Evolutionary conservation across 2,797 vertebrate genomes (phyloP), one percentile per base, ranked within the genome.

Genomic region (Myoxocephalus aenaeus): DNA sequence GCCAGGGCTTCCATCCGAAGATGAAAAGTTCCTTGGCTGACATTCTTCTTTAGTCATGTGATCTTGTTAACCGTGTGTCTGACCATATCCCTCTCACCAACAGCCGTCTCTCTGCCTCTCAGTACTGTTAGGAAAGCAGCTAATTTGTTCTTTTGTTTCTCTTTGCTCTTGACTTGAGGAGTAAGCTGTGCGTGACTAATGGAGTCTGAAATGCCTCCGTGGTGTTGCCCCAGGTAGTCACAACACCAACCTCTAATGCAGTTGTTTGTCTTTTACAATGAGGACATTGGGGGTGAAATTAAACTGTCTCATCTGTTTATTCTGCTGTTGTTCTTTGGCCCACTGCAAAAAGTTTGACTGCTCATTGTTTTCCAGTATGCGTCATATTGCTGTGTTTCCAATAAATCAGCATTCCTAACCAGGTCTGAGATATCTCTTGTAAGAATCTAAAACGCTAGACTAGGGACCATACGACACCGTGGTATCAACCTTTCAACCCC

Each of bases 171-270:
- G 40, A 65, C 56, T 69, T 15, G 14, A 15, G 51, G 22, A 38
- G 4, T 50, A 44, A 69, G 59, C 40, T 51, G n/a, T 51, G 32
- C 58, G 72, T 59, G 46, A 63, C 56, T 70, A 74, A 73, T 77
- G 40, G 48, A 51, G 51, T 57, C 54, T 40, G 40, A 64, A 62
- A 59, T 69, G 51, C 32, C 58, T 5, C 36, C 15, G 65, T 46
- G 36, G 32, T 25, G 59, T 57, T 68, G 38, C 72, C 67, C 12
- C 12, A 44, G 50, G 61, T 58, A 22, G 44, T 58, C 44, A 2
- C 42, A 62, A 50, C 54, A 54, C 13, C 25, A 72, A 17, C 54
- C 44, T 72, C 25, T 27, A n/a, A 74, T 68, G 20, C 12, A 20
- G 53, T 11, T 57, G 8, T 12, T 4, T 10, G 48, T 53, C 42